Conservation (phyloP, 2,888 invertebrate species). For the Omphaloscelis lunosa region DNA sequence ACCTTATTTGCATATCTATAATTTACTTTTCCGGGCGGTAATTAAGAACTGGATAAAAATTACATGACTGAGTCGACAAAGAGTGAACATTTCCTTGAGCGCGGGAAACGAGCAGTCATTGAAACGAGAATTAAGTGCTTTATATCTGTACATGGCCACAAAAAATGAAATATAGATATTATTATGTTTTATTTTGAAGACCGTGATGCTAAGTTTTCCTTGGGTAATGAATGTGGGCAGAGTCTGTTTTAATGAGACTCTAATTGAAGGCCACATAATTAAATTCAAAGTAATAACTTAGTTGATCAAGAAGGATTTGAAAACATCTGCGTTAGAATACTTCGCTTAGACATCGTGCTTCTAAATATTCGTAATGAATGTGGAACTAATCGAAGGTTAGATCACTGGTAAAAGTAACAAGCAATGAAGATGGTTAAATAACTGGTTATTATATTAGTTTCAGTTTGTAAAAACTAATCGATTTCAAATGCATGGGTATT, state of each 20-base stretch:
- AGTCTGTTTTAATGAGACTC: conserved; percentile 74
- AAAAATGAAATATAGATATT: conserved; percentile 65
- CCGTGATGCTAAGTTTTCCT: conserved; percentile 77
- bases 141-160: conserved; percentile 55
- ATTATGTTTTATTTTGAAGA: conserved; percentile 65
- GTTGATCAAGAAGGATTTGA: conserved; percentile 53
- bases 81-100: conserved; percentile 81
- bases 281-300: conserved; percentile 64
- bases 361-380: conserved; percentile 49
- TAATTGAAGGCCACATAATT: conserved; percentile 77
- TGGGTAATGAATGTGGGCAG: conserved; percentile 76
- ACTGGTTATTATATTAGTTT: conserved; percentile 42
- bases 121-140: conserved; percentile 66
- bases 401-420: conserved; percentile 62
- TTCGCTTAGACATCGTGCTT: conserved; percentile 41
- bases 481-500: not conserved
- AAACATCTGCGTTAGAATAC: conserved; percentile 46
- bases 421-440: conserved; percentile 52
- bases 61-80: conserved; percentile 72
- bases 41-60: conserved; percentile 74
- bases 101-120: conserved; percentile 80
- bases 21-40: conserved; percentile 60
- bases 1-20: conserved; percentile 7
- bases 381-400: conserved; percentile 68
- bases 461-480: conserved; percentile 18